phyloP scores from a whole-genome alignment of 2,888 invertebrate species.

The Drosophila greeni region DNA sequence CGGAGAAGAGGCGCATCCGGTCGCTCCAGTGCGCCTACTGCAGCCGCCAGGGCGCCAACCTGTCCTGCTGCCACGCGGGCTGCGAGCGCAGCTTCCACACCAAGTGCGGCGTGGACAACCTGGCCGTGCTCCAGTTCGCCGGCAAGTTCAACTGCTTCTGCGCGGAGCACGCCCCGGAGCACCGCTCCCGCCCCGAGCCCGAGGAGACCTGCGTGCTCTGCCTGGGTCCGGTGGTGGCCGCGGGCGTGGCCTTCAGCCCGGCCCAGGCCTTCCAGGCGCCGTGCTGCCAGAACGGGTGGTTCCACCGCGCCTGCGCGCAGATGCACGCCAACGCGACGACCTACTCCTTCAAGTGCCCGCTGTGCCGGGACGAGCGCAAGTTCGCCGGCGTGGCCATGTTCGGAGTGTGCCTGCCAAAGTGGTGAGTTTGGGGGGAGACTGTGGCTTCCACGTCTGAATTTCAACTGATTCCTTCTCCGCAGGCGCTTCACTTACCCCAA shows the following conservation, averaged over 20 bases:
- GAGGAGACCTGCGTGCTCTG: neutral
- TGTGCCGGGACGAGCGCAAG: neutral
- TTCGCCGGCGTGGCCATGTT: neutral
- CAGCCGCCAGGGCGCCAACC: neutral
- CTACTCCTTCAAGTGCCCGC: neutral
- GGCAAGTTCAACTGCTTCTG: neutral
- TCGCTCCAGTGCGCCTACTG: neutral
- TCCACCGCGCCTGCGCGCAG: neutral
- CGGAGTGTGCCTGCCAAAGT: neutral
- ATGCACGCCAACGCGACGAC: neutral
- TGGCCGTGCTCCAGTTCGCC: neutral
- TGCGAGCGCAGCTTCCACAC: neutral
- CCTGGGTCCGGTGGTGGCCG: neutral
- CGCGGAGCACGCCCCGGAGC: neutral
- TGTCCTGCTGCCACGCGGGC: neutral
- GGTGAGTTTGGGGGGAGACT: neutral
- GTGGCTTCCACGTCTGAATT: too few species aligned
- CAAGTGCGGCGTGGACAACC: neutral
- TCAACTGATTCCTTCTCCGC: too few species aligned
- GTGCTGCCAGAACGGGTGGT: neutral
- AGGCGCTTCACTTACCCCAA: too few species aligned
- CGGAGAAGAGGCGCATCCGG: neutral
- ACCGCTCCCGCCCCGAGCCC: fast-evolving
- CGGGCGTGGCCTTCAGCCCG: neutral
- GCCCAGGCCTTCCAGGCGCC: neutral